Percentiles rank a stretch among this genome's conserved stretches.
phyloP scores from a whole-genome alignment of 2,888 invertebrate genomes.

The Morpho deidamia region DNA sequence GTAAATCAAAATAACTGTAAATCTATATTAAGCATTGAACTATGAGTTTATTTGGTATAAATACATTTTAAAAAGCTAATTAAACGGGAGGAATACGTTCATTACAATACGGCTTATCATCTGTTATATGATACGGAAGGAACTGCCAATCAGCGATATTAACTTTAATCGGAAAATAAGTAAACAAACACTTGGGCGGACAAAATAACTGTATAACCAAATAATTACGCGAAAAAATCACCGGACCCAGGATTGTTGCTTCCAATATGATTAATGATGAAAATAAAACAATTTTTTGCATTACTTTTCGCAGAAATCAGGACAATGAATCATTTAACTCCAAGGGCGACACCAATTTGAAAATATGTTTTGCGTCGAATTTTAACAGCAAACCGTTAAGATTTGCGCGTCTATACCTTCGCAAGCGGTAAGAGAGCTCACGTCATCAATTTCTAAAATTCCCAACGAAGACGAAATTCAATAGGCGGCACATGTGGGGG shows the following conservation, averaged over 20 bases:
- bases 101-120: conserved; percentile 3
- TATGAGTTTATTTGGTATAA: too few relatives aligned
- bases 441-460: conserved; percentile 61
- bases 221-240: conserved; percentile 18
- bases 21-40: too few relatives aligned
- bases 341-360: conserved; percentile 45
- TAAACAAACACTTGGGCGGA: conserved; percentile 66
- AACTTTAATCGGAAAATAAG: conserved; percentile 30
- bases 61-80: not conserved
- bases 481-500: conserved; percentile 83
- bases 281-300: conserved; percentile 36
- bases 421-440: conserved; percentile 49
- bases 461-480: conserved; percentile 56
- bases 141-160: conserved; percentile 15
- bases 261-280: not conserved
- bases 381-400: conserved; percentile 39
- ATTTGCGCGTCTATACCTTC: conserved; percentile 42
- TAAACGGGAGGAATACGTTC: not conserved
- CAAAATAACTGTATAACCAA: conserved; percentile 32
- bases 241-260: conserved; percentile 1
- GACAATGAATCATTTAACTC: conserved; percentile 65
- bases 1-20: too few relatives aligned
- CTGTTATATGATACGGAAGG: conserved; percentile 8
- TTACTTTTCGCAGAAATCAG: conserved; percentile 52
- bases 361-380: conserved; percentile 37